Evolutionary conservation across 2,797 vertebrate species (phyloP), one percentile per base, ranked within the genome.

Genomic region (Notolabrus celidotus): DNA sequence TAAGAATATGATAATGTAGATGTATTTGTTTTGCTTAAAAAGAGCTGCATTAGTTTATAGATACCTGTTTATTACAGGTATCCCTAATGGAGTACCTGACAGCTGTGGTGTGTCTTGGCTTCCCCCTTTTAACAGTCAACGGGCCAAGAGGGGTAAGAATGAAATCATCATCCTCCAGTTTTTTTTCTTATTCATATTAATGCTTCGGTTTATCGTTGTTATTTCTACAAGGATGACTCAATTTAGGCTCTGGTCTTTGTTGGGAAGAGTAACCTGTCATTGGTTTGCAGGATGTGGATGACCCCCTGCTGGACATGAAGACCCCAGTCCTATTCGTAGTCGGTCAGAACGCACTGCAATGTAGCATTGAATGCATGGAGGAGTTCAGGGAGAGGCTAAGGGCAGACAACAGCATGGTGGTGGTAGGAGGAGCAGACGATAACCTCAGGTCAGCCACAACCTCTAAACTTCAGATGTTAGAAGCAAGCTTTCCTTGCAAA

Each of bases 231-330:
- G 63, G 2, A 39, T 47, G 39, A 16, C 1, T 15, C 12, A 47
- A 5, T 5, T 52, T 20, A 41, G 1, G 1, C 20, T 16, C 71
- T 7, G 20, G 20, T 27, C 5, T 50, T 25, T 49, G 23, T 17
- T 27, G 3, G 27, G 7, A 17, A 50, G 23, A 4, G 50, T 17
- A 17, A 29, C 3, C 6, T 50, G 47, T 70, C 41, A 0, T 36
- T 56, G 62, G 3, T 62, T 78, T 64, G 17, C 82, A 99, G 98
- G 98, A 99, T 66, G 95, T 99, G 53, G 98, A 99, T 3, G 98
- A 99, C 54, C 96, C 97, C 0, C 92, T 99, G 42, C 92, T 99
- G 91, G 98, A 99, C 86, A 97, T 99, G 97, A 99, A 98, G 94
- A 97, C 96, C 11, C 97, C 98, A 0, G 96, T 99, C 55, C 94